These are phyloP conservation scores for Drosophila picticornis DNA, from an alignment of 2,888 invertebrate genomes.

Conservation along the genomic window DNA sequence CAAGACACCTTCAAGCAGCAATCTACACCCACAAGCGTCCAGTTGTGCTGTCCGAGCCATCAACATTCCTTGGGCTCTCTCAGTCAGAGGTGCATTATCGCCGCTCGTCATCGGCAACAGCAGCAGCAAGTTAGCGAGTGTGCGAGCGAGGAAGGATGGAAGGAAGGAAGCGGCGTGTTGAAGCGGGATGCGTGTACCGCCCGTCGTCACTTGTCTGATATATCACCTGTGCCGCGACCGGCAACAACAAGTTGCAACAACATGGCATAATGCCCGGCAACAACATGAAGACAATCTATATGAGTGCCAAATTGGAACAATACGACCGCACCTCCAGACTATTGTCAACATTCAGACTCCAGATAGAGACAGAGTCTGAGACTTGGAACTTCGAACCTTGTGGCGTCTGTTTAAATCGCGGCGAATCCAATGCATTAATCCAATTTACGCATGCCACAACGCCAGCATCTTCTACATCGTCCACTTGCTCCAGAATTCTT, in stretches of 20 bases:
- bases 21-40: constrained; percentile 60
- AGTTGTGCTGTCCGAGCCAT: constrained; percentile 46
- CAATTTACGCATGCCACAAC: constrained; percentile 80
- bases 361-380: constrained; percentile 7
- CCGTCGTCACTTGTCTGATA: constrained; percentile 82
- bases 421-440: constrained; percentile 82
- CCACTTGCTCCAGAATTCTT: constrained; percentile 73
- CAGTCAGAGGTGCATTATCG: constrained; percentile 68
- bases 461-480: constrained; percentile 26
- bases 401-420: constrained; percentile 65
- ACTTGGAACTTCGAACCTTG: constrained; percentile 26
- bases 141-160: not conserved
- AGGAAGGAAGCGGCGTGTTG: not conserved
- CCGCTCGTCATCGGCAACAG: constrained; percentile 66
- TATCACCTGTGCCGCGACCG: constrained; percentile 67
- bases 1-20: constrained; percentile 67
- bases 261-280: constrained; percentile 63
- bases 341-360: constrained; percentile 65
- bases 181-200: constrained; percentile 49
- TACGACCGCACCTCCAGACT: constrained; percentile 68
- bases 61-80: constrained; percentile 69
- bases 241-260: constrained; percentile 62
- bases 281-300: constrained; percentile 57
- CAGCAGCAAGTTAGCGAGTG: constrained; percentile 3
- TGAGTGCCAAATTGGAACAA: constrained; percentile 78